phyloP scores from a whole-genome alignment of 2,797 vertebrate genomes.

The Pseudopleuronectes americanus region DNA sequence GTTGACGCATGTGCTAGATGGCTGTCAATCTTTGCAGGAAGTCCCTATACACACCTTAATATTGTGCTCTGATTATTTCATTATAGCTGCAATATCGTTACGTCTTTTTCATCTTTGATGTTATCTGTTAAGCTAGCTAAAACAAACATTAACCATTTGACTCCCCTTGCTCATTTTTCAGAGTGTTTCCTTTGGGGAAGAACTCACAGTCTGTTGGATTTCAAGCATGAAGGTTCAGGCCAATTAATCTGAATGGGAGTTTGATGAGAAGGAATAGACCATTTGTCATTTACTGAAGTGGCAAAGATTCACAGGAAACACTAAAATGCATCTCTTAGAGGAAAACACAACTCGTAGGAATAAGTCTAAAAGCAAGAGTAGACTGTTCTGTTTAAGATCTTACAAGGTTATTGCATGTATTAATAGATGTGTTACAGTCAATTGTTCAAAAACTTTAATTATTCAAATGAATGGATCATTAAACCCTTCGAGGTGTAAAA shows the following conservation, averaged over 20 bases:
- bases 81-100: constrained; percentile 15
- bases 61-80: constrained; percentile 64
- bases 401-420: neutral
- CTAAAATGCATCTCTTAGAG: constrained; percentile 41
- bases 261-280: constrained; percentile 63
- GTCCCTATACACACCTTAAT: constrained; percentile 36
- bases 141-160: constrained; percentile 75
- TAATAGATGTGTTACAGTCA: neutral
- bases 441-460: neutral
- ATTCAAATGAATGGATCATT: neutral
- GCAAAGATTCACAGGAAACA: constrained; percentile 61
- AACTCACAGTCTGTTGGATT: constrained; percentile 54
- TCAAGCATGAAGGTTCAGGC: constrained; percentile 55
- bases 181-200: constrained; percentile 41
- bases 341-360: constrained; percentile 30
- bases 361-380: constrained; percentile 9
- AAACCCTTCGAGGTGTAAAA: neutral
- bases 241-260: constrained; percentile 65
- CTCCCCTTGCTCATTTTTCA: constrained; percentile 55
- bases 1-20: constrained; percentile 37
- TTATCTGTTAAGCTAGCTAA: constrained; percentile 86
- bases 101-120: constrained; percentile 93
- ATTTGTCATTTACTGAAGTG: constrained; percentile 76
- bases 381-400: neutral
- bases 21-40: constrained; percentile 56